Conservation (phyloP, 2,888 invertebrate species). For the Meteorus colon region DNA sequence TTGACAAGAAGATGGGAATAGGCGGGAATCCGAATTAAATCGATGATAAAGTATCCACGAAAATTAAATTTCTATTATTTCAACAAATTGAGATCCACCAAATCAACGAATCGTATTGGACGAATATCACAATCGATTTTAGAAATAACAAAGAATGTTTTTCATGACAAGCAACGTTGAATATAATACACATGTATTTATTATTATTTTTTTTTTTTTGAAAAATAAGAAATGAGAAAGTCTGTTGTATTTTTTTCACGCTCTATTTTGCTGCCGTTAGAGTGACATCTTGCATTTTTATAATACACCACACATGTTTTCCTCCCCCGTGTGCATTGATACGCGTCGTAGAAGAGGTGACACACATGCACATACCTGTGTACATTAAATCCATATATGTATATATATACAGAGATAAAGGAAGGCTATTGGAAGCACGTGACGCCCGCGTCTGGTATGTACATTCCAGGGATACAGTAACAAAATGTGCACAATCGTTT, state of each 20-base stretch:
- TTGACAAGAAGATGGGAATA: no score
- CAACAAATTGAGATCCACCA: no score
- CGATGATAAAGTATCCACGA: no score
- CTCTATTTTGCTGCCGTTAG: slow-evolving; percentile 9
- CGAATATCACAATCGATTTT: no score
- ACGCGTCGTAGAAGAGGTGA: not conserved
- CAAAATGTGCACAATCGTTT: slow-evolving; percentile 64
- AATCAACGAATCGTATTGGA: no score
- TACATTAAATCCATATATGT: slow-evolving; percentile 38
- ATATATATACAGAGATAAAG: slow-evolving; percentile 51
- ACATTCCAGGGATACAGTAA: slow-evolving; percentile 38
- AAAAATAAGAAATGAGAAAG: not conserved
- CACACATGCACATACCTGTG: slow-evolving; percentile 3
- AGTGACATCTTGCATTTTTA: slow-evolving; percentile 17
- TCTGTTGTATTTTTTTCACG: slow-evolving; percentile 5
- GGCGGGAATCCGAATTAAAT: no score
- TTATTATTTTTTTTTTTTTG: not conserved
- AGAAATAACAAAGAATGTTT: not conserved
- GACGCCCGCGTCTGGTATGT: slow-evolving; percentile 58
- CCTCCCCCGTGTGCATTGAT: not conserved
- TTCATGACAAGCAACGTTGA: not conserved
- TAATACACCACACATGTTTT: slow-evolving; percentile 1
- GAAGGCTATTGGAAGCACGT: slow-evolving; percentile 67
- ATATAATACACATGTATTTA: not conserved
- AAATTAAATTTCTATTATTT: no score